Percentiles rank a stretch among this genome's conserved stretches.
These are phyloP conservation scores for Tyria jacobaeae DNA, from an alignment of 2,888 invertebrate genomes.

Conservation along the genomic window DNA sequence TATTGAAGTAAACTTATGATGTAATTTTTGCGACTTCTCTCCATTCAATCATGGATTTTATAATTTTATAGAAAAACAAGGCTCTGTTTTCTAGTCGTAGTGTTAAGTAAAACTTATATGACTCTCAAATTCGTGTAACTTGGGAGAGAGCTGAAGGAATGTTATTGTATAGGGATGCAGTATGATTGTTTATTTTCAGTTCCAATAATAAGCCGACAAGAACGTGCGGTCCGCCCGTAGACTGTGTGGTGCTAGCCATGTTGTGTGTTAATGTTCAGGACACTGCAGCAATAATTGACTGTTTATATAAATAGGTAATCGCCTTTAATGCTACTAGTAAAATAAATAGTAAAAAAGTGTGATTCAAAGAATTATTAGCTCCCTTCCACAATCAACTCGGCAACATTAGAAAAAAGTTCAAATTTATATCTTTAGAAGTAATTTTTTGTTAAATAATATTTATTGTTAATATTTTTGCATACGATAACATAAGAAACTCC, in stretches of 20 bases:
- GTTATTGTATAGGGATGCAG: slow-evolving; percentile 42
- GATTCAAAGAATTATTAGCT: no score
- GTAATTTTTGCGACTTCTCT: no score
- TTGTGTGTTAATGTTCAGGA: no score
- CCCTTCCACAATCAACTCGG: no score
- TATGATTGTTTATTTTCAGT: slow-evolving; percentile 48
- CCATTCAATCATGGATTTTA: no score
- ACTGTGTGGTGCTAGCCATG: slow-evolving; percentile 46
- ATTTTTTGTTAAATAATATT: neutral
- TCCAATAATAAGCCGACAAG: slow-evolving; percentile 50
- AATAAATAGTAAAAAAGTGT: no score
- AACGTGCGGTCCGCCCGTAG: slow-evolving; percentile 35
- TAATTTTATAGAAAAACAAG: neutral
- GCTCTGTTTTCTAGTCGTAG: neutral
- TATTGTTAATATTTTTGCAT: slow-evolving; percentile 5
- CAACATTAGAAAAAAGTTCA: no score
- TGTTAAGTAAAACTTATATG: neutral
- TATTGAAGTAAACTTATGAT: no score
- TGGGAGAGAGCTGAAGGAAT: slow-evolving; percentile 29
- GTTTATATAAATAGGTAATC: no score
- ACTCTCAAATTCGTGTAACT: slow-evolving; percentile 19
- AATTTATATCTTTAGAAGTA: neutral
- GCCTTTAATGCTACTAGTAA: no score
- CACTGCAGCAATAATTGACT: no score
- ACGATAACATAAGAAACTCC: slow-evolving; percentile 18